Base-by-base conservation (phyloP, 2,113 vertebrate species). In the Microcebus murinus region DNA sequence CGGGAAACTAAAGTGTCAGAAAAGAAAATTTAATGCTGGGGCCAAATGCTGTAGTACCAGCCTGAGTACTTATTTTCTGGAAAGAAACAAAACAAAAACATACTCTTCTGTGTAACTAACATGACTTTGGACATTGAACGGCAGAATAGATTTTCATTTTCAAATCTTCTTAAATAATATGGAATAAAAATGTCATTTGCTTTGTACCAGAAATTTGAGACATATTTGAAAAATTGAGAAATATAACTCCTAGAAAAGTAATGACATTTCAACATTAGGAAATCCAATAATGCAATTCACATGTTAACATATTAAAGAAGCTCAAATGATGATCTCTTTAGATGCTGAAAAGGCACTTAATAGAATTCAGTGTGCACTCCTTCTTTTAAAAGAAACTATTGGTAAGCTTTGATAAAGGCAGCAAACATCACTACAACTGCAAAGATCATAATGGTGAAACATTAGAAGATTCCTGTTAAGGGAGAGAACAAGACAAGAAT, bases 211-310 rank as follows among this genome's bases (percentile, higher is more conserved):
- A 94, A 79, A 90, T 79, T 79, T 65, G 59, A 76, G 70, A 87
- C 42, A 61, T 55, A 45, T 27, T 82, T 82, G 50, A 94, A 91
- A 93, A 91, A 87, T 68, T 59, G 42, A 87, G 74, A 74, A 50
- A 42, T 87, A 42, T 8, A 39, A 87, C 21, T 89, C 9, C 65
- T 61, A 42, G 87, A 87, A 74, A 91, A 83, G 77, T 34, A 87
- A 83, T 76, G 29, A 83, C 45, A 87, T 83, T 25, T 91, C 59
- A 83, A 36, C 61, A 83, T 88, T 55, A 82, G 52, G n/a, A 83
- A 70, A 82, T 36, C 52, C 6, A 63, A 68, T 77, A 87, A 83
- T 61, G n/a, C 29, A 45, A 63, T n/a, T 91, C 27, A 74, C 18
- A 52, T 80, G 31, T 79, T 63, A 85, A 71, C 55, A 83, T 61